These are phyloP conservation scores for Paraplagusia blochii DNA, from an alignment of 2,113 vertebrate species.

Conservation along the genomic window DNA sequence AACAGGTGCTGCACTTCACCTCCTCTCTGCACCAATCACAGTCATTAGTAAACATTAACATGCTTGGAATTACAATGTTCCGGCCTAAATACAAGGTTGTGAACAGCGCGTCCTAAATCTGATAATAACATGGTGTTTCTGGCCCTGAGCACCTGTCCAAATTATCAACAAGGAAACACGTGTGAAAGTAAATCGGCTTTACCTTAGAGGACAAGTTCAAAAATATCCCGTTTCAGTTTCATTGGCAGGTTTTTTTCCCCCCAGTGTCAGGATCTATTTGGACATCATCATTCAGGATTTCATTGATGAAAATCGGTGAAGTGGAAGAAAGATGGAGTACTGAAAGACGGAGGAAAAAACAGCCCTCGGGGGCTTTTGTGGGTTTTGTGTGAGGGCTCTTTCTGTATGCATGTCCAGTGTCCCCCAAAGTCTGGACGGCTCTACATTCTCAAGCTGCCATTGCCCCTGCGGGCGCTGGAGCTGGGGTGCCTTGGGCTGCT, in stretches of 20 bases:
- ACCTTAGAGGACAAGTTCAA: background rate
- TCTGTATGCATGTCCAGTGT: slow-evolving; percentile 77
- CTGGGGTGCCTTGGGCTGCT: slow-evolving; percentile 70
- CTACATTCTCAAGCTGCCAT: slow-evolving; percentile 75
- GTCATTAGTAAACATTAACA: slow-evolving; percentile 44
- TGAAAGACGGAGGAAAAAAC: slow-evolving; percentile 55
- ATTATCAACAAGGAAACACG: background rate
- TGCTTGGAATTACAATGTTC: slow-evolving; percentile 21
- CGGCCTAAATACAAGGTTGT: slow-evolving; percentile 14
- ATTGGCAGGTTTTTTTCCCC: slow-evolving; percentile 4
- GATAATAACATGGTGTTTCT: background rate
- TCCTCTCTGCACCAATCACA: slow-evolving; percentile 21
- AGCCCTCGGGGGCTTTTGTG: slow-evolving; percentile 73
- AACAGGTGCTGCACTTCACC: slow-evolving; percentile 46
- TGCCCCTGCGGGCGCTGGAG: slow-evolving; percentile 69
- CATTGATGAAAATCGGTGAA: slow-evolving; percentile 51
- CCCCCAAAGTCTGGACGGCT: slow-evolving; percentile 54
- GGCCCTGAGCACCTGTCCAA: background rate
- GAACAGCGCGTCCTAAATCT: slow-evolving; percentile 18
- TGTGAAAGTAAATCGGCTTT: background rate
- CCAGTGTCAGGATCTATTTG: slow-evolving; percentile 16
- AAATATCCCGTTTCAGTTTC: slow-evolving; percentile 1
- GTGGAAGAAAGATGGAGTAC: slow-evolving; percentile 63
- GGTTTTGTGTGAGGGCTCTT: slow-evolving; percentile 73
- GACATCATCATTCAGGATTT: slow-evolving; percentile 44